Percentiles rank a stretch among this genome's conserved stretches.
phyloP scores from a whole-genome alignment of 2,797 vertebrate genomes.

The Coilia nasus region DNA sequence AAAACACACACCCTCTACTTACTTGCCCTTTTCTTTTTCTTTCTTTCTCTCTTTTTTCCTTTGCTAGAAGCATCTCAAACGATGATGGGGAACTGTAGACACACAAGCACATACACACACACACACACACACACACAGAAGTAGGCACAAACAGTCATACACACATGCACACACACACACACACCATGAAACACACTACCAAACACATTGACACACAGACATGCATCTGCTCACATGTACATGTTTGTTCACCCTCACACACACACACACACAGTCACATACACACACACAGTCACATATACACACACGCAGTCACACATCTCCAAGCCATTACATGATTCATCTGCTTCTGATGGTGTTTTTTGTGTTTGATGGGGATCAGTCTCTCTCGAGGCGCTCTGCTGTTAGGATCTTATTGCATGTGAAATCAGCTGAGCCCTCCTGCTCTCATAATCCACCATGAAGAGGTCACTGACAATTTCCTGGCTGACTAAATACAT shows the following conservation, averaged over 20 bases:
- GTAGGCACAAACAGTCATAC: not conserved
- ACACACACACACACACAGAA: not conserved
- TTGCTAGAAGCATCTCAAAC: not conserved
- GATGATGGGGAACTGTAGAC: not conserved
- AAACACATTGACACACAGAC: not conserved
- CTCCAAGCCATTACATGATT: not conserved
- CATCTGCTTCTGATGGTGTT: not conserved
- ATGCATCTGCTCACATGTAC: not conserved
- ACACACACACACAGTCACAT: not conserved
- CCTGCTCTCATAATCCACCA: constrained; percentile 5
- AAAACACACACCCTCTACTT: constrained; percentile 6
- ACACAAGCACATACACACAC: not conserved
- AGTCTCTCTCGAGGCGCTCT: not conserved
- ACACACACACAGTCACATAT: not conserved
- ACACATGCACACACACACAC: not conserved
- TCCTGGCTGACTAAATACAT: not conserved
- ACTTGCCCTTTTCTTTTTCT: not conserved
- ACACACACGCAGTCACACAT: not conserved
- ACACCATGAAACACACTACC: not conserved
- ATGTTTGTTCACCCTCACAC: not conserved
- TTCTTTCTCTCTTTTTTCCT: not conserved
- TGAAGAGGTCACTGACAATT: constrained; percentile 18
- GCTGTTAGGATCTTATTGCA: not conserved
- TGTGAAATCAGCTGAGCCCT: constrained; percentile 9
- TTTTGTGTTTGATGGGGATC: not conserved